These are phyloP conservation scores for Caenorhabditis sp. DNA, from an alignment of 2,888 invertebrate species.

Conservation along the genomic window DNA sequence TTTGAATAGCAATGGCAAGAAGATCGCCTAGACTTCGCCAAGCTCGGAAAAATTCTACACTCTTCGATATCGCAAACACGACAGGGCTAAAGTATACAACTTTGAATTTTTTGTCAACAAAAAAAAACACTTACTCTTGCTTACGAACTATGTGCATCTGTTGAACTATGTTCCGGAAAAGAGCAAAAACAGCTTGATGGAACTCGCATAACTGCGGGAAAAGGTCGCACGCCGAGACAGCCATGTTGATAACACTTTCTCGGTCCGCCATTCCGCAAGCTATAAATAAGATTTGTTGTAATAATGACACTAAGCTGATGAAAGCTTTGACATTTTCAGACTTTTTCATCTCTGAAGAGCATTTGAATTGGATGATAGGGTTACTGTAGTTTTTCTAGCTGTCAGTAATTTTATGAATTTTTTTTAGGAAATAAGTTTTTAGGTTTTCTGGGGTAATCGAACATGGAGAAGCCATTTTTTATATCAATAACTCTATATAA, in stretches of 20 bases:
- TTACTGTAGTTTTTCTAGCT: too few species aligned
- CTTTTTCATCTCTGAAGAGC: too few species aligned
- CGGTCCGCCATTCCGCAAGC: neutral
- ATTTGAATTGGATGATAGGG: too few species aligned
- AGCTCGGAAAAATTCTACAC: neutral
- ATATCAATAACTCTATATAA: too few species aligned
- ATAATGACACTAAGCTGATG: too few species aligned
- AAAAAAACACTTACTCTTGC: neutral
- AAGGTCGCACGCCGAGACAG: neutral
- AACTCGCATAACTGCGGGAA: neutral
- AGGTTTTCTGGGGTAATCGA: neutral
- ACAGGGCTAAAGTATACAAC: neutral
- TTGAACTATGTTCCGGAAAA: neutral
- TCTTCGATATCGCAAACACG: neutral
- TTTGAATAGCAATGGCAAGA: conserved; percentile 50
- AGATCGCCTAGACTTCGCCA: conserved; percentile 62
- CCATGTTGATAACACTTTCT: neutral
- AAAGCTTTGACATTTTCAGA: too few species aligned
- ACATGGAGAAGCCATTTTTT: too few species aligned
- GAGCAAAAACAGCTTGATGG: neutral
- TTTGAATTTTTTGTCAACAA: neutral
- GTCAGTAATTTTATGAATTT: too few species aligned
- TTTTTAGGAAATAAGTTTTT: too few species aligned
- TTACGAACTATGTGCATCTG: neutral
- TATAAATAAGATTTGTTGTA: neutral